Evolutionary conservation across 1,140 invertebrate genomes (phyloP).

Genomic region (Hylaeus anthracinus): DNA sequence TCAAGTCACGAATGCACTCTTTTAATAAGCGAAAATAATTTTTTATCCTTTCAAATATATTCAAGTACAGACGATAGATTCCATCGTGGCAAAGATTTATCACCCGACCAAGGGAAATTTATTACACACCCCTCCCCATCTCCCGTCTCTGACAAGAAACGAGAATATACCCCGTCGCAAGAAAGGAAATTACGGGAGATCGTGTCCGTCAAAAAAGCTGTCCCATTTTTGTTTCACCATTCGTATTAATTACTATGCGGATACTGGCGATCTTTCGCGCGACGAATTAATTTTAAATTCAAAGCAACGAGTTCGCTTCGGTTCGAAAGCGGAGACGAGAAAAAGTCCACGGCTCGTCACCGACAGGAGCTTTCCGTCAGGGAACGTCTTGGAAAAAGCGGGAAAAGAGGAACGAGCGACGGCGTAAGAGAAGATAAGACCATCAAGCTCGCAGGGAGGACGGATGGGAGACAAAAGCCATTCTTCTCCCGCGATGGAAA

Average conservation of each 20-base stretch:
- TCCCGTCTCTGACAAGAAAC: no score
- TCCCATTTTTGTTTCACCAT: neutral
- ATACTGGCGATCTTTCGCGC: no score
- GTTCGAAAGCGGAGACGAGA: neutral
- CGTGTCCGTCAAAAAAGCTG: neutral
- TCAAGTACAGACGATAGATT: no score
- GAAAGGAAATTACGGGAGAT: neutral
- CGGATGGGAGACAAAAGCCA: neutral
- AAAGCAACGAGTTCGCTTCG: neutral
- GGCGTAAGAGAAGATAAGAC: neutral
- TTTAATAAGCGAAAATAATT: no score
- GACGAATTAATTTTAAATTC: neutral
- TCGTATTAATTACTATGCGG: neutral
- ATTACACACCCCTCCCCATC: no score
- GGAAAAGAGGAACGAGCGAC: neutral
- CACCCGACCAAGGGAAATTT: no score
- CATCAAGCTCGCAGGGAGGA: neutral
- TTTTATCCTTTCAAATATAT: no score
- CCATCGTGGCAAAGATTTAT: no score
- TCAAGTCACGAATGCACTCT: no score
- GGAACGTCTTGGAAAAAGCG: neutral
- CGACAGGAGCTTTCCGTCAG: neutral
- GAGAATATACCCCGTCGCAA: neutral
- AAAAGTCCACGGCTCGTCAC: neutral
- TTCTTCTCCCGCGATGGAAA: slow-evolving; percentile 4